Base-by-base conservation (phyloP, 2,113 vertebrate genomes). In the Sigmodon hispidus region DNA sequence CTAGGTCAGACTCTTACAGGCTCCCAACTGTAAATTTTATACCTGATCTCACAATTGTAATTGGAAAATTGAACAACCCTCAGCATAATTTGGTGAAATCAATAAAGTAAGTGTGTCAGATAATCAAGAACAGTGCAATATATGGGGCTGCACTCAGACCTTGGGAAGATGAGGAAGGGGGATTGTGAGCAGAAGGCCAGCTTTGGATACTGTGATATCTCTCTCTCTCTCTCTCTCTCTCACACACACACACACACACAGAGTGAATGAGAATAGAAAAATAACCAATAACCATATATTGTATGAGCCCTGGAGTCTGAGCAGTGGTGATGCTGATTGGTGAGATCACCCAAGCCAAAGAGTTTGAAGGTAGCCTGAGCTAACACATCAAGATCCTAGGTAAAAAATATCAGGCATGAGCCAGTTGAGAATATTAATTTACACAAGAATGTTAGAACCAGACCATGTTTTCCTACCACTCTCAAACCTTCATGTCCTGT, bases 61-160 rank as follows among this genome's bases (percentile, higher is more conserved):
- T 85, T 87, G 59, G 72, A 55, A 59, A 75, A 69, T 12, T 61
- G 75, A 65, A 75, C 5, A 57, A 21, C 5, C 3, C 7, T 96
- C 90, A 36, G 50, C 8, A 21, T 69, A 55, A 81, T 89, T 48
- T 50, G 24, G 75, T 77, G 84, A 84, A 89, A 93, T 12, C 67
- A 92, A 90, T 12, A 73, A 92, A 90, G 55, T 67, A 91, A 89
- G 48, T 73, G 59, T 22, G 31, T 84, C 59, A 81, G 77, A 69
- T 59, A 45, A 19, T 94, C 6, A 63, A 84, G 52, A 93, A 52
- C 34, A 73, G 59, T 93, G 55, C 75, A 84, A 31, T 65, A 85
- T 48, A 19, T 48, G 36, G 36, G 57, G 55, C 36, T 81, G 21
- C 22, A 40, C 81, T 34, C 24, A 63, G 19, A 61, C 21, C 40